A percentile compares a stretch with the other conserved stretches of the same genome.
Evolutionary conservation across 2,888 invertebrate genomes (phyloP).

Genomic region (Pristionchus entomophagus): DNA sequence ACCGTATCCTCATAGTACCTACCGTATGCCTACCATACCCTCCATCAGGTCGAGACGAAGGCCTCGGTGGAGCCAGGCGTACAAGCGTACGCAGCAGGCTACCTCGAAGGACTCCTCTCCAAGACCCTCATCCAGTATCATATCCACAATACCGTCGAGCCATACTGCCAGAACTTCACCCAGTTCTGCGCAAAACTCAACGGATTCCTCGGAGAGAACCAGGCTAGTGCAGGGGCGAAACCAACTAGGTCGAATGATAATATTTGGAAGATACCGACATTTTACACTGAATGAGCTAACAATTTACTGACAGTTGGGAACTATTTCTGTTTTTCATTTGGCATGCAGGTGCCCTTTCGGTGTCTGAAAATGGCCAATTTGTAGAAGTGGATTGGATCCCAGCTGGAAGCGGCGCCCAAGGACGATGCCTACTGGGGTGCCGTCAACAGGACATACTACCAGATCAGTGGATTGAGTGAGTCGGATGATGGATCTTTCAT

Average conservation of each 20-base stretch:
- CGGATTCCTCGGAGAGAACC: constrained; percentile 54
- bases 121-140: constrained; percentile 50
- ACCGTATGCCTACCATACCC: background rate
- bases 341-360: too few relatives aligned
- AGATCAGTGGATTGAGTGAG: constrained; percentile 67
- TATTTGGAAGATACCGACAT: too few relatives aligned
- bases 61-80: constrained; percentile 60
- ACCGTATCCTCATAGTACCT: background rate
- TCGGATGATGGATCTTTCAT: background rate
- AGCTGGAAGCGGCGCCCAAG: constrained; percentile 61
- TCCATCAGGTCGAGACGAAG: constrained; percentile 65
- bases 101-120: constrained; percentile 62
- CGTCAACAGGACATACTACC: constrained; percentile 70
- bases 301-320: too few relatives aligned
- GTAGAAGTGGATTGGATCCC: constrained; percentile 66
- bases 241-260: too few relatives aligned
- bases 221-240: background rate
- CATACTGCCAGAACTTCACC: constrained; percentile 69
- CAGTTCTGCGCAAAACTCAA: constrained; percentile 67
- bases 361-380: background rate
- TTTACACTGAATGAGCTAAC: too few relatives aligned
- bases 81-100: constrained; percentile 74
- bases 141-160: constrained; percentile 56
- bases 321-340: too few relatives aligned
- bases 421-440: constrained; percentile 74